Evolutionary conservation across 2,888 invertebrate species (phyloP).

Genomic region (Stictocephala bisonia): DNA sequence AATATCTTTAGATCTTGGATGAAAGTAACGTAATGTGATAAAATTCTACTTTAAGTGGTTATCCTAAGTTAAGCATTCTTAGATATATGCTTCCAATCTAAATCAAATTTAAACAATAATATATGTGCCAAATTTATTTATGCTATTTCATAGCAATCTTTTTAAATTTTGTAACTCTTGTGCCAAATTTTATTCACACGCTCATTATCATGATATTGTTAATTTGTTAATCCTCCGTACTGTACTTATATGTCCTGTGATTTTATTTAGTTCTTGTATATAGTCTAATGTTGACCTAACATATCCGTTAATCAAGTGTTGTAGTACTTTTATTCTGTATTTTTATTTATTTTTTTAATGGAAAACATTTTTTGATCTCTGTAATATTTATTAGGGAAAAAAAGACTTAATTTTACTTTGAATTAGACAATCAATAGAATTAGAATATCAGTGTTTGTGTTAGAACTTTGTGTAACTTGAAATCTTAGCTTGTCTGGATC

Average conservation of each 20-base stretch:
- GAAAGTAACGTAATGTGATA: conserved; percentile 34
- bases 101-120: conserved; percentile 45
- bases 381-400: conserved; percentile 54
- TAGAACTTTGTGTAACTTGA: conserved; percentile 44
- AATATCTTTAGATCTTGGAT: conserved; percentile 34
- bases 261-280: conserved; percentile 25
- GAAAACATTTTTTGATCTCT: conserved; percentile 47
- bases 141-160: conserved; percentile 40
- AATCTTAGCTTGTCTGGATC: conserved; percentile 33
- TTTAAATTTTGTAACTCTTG: conserved; percentile 30
- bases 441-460: conserved; percentile 47
- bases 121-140: conserved; percentile 49
- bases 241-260: conserved; percentile 23
- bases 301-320: conserved; percentile 28
- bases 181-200: conserved; percentile 44
- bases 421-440: conserved; percentile 58
- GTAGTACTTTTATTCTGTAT: neutral
- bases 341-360: conserved; percentile 27
- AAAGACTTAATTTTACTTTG: conserved; percentile 56
- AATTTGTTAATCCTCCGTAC: conserved; percentile 8
- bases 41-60: conserved; percentile 33
- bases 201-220: too few species aligned
- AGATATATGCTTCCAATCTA: conserved; percentile 34
- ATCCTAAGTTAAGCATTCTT: conserved; percentile 35
- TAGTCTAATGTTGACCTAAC: conserved; percentile 17